Evolutionary conservation across 1,140 invertebrate genomes (phyloP).

Genomic region (Subanguina moxae): DNA sequence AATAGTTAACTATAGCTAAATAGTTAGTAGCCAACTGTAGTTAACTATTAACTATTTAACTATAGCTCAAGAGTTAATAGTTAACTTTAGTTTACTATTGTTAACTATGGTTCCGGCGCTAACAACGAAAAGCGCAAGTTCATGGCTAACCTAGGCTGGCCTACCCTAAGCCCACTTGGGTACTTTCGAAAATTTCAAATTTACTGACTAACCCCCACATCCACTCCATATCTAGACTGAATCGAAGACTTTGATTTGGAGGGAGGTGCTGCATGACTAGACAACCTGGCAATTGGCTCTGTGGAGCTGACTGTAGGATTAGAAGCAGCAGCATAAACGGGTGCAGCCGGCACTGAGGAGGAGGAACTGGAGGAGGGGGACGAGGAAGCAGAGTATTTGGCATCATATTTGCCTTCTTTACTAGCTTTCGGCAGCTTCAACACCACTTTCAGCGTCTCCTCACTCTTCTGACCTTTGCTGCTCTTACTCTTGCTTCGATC

Average conservation of each 20-base stretch:
- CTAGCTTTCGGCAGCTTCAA: slow-evolving; percentile 13
- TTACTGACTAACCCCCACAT: too few relatives aligned
- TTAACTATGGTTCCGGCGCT: too few relatives aligned
- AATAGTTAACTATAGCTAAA: too few relatives aligned
- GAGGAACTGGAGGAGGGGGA: slow-evolving; percentile 30
- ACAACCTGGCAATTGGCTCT: slow-evolving; percentile 15
- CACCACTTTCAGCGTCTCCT: neutral
- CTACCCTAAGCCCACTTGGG: too few relatives aligned
- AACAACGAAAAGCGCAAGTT: too few relatives aligned
- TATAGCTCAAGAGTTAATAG: too few relatives aligned
- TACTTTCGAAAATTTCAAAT: too few relatives aligned
- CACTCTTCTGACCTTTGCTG: neutral
- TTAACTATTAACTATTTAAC: too few relatives aligned
- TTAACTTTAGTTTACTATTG: too few relatives aligned
- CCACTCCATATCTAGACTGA: neutral
- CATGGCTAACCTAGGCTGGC: too few relatives aligned
- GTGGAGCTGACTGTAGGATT: neutral
- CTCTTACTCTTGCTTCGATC: too few relatives aligned
- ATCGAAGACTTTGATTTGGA: slow-evolving; percentile 20
- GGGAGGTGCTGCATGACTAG: slow-evolving; percentile 24
- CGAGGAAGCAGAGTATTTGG: slow-evolving; percentile 25
- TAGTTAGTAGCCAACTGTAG: too few relatives aligned
- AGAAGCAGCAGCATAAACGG: neutral
- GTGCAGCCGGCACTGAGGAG: slow-evolving; percentile 11
- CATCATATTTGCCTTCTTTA: slow-evolving; percentile 3